Evolutionary conservation across 2,113 vertebrate genomes (phyloP).

Genomic region (Galbula dea): DNA sequence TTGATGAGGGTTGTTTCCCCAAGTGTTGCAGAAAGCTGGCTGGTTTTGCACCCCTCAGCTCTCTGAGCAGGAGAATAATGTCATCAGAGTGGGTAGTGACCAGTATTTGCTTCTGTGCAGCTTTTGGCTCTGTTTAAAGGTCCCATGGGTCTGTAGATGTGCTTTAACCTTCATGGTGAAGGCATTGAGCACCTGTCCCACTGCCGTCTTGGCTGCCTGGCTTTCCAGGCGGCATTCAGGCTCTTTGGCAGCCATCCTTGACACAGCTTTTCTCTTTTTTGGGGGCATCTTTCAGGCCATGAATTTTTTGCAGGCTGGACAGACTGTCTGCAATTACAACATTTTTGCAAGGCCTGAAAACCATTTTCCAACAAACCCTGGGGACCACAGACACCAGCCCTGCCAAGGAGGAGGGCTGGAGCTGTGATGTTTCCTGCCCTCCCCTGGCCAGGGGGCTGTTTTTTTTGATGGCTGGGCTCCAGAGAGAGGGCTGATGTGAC

Average conservation of each 20-base stretch:
- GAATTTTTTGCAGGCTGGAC: neutral
- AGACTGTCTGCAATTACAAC: neutral
- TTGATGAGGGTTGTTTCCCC: neutral
- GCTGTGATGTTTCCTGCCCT: neutral
- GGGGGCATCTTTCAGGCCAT: fast-evolving
- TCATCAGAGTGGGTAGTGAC: neutral
- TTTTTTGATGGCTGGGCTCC: neutral
- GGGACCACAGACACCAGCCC: neutral
- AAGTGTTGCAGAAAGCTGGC: neutral
- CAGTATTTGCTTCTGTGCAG: fast-evolving
- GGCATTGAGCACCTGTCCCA: neutral
- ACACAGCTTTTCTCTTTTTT: fast-evolving
- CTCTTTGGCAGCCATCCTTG: fast-evolving
- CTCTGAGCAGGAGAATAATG: neutral
- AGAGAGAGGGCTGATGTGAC: neutral
- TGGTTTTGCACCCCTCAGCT: neutral
- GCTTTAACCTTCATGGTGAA: neutral
- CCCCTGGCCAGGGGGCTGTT: fast-evolving
- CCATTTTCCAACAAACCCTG: neutral
- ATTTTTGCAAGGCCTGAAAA: neutral
- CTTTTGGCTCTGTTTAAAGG: neutral
- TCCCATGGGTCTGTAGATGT: neutral
- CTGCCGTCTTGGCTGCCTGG: neutral
- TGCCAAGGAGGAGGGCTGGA: neutral
- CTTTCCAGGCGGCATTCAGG: neutral